Base-by-base conservation (phyloP, 2,888 invertebrate genomes). In the Portevinia maculata region DNA sequence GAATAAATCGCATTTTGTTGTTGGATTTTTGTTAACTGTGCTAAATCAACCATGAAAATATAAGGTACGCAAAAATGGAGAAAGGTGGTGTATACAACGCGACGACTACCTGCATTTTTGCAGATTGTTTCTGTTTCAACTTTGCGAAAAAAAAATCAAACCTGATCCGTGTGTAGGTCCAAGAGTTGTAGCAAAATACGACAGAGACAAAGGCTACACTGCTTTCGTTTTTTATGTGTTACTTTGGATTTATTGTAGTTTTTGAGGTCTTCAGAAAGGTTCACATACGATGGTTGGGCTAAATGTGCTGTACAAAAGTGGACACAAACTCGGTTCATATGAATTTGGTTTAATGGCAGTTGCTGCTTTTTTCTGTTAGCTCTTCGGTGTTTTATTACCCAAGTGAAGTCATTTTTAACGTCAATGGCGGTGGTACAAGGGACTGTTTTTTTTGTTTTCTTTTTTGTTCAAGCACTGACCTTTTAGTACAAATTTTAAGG, bases 161-260 rank as follows among this genome's bases (percentile, higher is more conserved):
- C 81, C 81, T 81, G 76, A 76, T 75, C 70, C 60, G 41, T 59
- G 70, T 75, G 64, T 62, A 64, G 28, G 64, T 71, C 57, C 76
- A 75, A 57, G 62, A 69, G 53, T 74, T 74, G 69, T 64, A 75
- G 37, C 41, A 71, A 70, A 7, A 17, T 48, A 73, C 64, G 48
- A 41, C 62, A 53, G 60, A 70, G 44, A 70, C 76, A 76, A 70
- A 75, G 70, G 73, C 79, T 57, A 79, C 62, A 60, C 41, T 71
- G 81, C 76, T 81, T 75, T 81, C 79, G 75, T 74, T 81, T 81
- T 81, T 75, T 81, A 76, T 76, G 81, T 70, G 75, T 81, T 81
- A 71, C 70, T 81, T 65, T 76, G 76, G 76, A 81, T 81, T 76
- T 81, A 81, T 81, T 81, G 81, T 81, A 76, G 76, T 76, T 81